phyloP scores from a whole-genome alignment of 1,140 invertebrate genomes.

The Ganaspis sp. region DNA sequence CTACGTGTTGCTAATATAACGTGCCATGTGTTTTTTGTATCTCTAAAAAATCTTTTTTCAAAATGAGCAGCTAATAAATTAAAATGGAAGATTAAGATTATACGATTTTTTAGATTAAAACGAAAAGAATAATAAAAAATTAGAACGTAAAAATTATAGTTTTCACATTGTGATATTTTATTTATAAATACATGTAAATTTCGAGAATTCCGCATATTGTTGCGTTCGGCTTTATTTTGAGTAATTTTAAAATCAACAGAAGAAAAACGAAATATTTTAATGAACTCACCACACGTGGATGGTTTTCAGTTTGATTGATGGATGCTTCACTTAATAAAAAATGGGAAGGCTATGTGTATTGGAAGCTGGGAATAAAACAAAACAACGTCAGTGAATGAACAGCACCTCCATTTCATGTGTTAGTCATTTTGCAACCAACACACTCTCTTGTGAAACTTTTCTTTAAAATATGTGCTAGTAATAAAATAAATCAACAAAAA shows the following conservation, averaged over 20 bases:
- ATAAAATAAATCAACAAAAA: slow-evolving; percentile 4
- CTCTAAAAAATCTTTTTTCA: no score
- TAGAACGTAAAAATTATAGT: no score
- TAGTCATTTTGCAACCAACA: not conserved
- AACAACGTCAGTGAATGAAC: not conserved
- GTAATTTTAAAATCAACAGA: no score
- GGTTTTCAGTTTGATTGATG: slow-evolving; percentile 30
- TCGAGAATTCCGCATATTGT: no score
- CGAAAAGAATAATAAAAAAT: no score
- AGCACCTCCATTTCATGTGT: slow-evolving; percentile 9
- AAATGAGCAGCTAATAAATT: no score
- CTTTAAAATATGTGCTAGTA: slow-evolving; percentile 11
- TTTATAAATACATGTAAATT: no score
- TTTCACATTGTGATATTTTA: no score
- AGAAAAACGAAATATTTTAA: slow-evolving; percentile 46
- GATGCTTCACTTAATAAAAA: slow-evolving; percentile 24
- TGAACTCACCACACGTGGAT: slow-evolving; percentile 38
- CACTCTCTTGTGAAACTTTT: not conserved
- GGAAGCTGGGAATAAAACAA: not conserved
- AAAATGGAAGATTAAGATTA: slow-evolving; percentile 37
- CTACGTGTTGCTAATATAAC: no score
- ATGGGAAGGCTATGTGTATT: not conserved
- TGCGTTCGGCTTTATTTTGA: no score
- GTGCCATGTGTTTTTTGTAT: no score
- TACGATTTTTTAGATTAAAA: no score